These are phyloP conservation scores for Cataglyphis altisquamis DNA, from an alignment of 2,888 invertebrate species.

Conservation along the genomic window DNA sequence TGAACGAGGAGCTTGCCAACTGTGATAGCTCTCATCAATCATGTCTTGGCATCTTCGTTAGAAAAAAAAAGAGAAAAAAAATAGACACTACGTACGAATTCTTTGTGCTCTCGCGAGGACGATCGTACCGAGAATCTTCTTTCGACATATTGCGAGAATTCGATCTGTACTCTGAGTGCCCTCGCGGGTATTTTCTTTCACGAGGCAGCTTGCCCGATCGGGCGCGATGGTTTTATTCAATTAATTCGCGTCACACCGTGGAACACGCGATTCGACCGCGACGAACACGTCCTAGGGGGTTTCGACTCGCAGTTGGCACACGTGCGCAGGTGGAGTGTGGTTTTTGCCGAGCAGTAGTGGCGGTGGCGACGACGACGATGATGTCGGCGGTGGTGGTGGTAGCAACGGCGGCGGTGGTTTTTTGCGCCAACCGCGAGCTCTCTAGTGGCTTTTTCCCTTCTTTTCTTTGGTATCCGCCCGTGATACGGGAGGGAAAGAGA, in stretches of 20 bases:
- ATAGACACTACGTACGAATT: background rate
- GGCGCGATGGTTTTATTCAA: constrained; percentile 59
- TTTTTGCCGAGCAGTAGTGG: constrained; percentile 67
- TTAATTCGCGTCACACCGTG: constrained; percentile 63
- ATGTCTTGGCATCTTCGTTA: constrained; percentile 24
- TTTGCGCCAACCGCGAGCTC: constrained; percentile 64
- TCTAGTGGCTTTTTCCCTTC: constrained; percentile 76
- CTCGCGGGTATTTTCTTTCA: background rate
- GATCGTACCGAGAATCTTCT: background rate
- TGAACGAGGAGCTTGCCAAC: constrained; percentile 50
- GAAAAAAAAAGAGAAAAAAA: too few species aligned
- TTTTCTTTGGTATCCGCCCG: constrained; percentile 70
- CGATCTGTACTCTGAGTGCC: background rate
- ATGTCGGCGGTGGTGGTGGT: background rate
- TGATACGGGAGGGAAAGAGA: constrained; percentile 2
- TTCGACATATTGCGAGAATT: background rate
- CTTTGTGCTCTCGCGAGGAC: background rate
- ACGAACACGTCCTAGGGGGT: constrained; percentile 73
- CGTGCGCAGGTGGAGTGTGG: constrained; percentile 81
- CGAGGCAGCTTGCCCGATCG: background rate
- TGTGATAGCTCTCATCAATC: constrained; percentile 48
- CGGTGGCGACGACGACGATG: background rate
- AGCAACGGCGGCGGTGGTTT: constrained; percentile 68
- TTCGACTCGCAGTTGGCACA: constrained; percentile 79
- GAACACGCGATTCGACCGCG: constrained; percentile 69